Base-by-base conservation (phyloP, 1,140 invertebrate genomes). In the Plectrocnemia conspersa region DNA sequence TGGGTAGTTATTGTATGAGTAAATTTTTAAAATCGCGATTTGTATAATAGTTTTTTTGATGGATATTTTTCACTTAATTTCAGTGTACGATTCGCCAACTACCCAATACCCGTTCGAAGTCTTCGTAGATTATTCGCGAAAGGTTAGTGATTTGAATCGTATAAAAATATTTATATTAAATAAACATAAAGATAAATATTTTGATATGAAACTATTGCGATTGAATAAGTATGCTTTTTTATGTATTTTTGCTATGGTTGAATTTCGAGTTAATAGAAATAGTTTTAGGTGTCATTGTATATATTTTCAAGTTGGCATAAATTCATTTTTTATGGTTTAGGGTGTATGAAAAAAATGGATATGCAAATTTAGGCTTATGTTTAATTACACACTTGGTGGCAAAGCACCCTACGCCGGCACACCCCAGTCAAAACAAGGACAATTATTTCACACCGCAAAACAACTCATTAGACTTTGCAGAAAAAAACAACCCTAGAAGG, bases 101-200 rank as follows among this genome's bases (percentile, higher is more conserved):
- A 54, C 46, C 52, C 59, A 61, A 61, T 61, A 52, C 46, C 54
- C 59, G 22, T 49, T 56, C 55, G 59, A 61, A 55, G 55, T 61
- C 59, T 55, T 58, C 59, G 47, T 61, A 61, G 59, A 61, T 61
- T 61, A 61, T 41, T 55, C 55, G 41, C 59, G 52, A 61, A 61
- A 61, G 59, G 59, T 61, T 54, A 61, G 59, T 61, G 59, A 47
- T 38, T 38, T 38, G 13, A 38, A 7, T 38, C 35, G 13, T 38
- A 38, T 29, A 29, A 7, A 29, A 29, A 7, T 38, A 9, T 15
- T 6, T 9, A 7, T 38, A 9, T 38, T 38, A n/a, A n/a, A n/a
- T n/a, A n/a, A n/a, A n/a, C n/a, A n/a, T n/a, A n/a, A n/a, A n/a
- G n/a, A n/a, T n/a, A n/a, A n/a, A n/a, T n/a, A n/a, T n/a, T n/a